Evolutionary conservation across 1,140 invertebrate genomes (phyloP), one percentile per base, ranked within the genome.

Genomic region (Mamestra configurata): DNA sequence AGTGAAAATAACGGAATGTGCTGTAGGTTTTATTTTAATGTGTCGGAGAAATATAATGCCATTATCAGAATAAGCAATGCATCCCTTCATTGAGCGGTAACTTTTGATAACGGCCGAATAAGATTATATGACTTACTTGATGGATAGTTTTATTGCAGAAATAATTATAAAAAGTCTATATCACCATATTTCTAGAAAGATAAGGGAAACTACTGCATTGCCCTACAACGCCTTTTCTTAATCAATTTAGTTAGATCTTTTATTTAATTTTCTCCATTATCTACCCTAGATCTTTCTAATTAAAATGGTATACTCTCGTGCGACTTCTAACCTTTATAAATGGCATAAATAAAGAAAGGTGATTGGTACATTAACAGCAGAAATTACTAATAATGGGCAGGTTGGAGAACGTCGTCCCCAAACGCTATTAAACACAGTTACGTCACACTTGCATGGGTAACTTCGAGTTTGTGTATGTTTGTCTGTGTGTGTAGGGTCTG

Each of bases 361-460:
- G 31, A 57, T 57, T 57, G 40, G 15, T 11, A 4, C n/a, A 18
- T 53, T 24, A 72, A 53, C 46, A 10, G 35, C 70, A 55, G 4
- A 53, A 55, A 72, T 82, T 81, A 78, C 70, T 77, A 53, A 35
- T 31, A 71, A 81, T 80, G 64, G 51, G 73, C 61, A 59, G 51
- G 37, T 40, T 11, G 81, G 27, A 31, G 27, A 79, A 82, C 64
- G 78, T 59, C 80, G 85, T 86, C 83, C 77, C 83, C 78, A 84
- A 86, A 84, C 84, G 81, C 79, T 84, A 88, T 89, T 86, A 87
- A 82, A 87, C 72, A 84, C 84, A 88, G 82, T 87, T 86, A 86
- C 43, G 8, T 20, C 37, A 61, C 37, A 61, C 71, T 70, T 55
- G 20, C 15, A 40, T 46, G 37, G 10, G 1, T 53, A 15, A 10